Evolutionary conservation across 2,888 invertebrate genomes (phyloP), one percentile per base, ranked within the genome.

Genomic region (Lepidochrysops patricia): DNA sequence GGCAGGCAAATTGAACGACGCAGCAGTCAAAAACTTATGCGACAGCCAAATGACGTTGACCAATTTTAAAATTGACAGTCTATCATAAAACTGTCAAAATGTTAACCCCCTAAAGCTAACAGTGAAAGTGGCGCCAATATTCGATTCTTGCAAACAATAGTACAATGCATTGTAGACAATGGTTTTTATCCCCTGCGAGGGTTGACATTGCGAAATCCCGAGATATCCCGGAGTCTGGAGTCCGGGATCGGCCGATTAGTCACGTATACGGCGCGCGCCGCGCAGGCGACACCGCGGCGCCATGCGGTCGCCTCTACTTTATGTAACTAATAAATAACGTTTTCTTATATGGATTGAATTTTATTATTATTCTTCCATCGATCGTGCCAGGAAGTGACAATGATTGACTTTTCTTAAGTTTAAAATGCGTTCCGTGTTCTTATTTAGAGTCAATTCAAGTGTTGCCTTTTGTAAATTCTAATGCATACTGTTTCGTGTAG

Each of bases 241-340:
- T 68, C 70, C 70, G 68, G 74, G 72, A 69, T 66, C 64, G 58
- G 48, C 48, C 64, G 66, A 75, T 77, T 73, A 74, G 74, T 77
- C 76, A 76, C 75, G 74, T 76, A 75, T 73, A 72, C 71, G 73
- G 66, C 73, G 70, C 73, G 73, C 68, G 70, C 66, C 72, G 58
- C 62, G 61, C 58, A 63, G 70, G 71, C 73, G 73, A 67, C 74
- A 66, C 63, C 60, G 58, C 65, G 76, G 74, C 76, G 76, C 75
- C 77, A 66, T 67, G 67, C 67, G 62, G 76, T 74, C 71, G 70
- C 62, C 64, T 64, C 23, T 58, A 49, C 58, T 58, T 58, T 58
- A 67, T 64, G 63, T 64, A 66, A 66, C 70, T 63, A 66, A 65
- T 66, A 65, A 64, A 66, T 64, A 68, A 68, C 67, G 66, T 66